These are phyloP conservation scores for Cranoglanis bouderius DNA, from an alignment of 2,113 vertebrate genomes.

Conservation along the genomic window DNA sequence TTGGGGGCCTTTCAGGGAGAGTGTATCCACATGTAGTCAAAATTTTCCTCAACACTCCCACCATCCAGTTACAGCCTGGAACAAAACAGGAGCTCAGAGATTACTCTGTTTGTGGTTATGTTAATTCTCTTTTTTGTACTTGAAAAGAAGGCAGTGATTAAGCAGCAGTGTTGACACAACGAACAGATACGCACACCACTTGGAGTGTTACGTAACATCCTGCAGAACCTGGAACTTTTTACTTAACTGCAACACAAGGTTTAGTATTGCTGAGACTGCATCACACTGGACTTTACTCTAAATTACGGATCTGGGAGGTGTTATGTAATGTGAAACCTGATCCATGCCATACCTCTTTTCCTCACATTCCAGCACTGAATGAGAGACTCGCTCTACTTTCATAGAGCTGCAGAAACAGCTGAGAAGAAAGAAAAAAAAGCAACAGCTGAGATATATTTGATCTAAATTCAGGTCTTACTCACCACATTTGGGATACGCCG, in stretches of 20 bases:
- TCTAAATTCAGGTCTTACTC: slow-evolving; percentile 42
- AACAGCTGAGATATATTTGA: not conserved
- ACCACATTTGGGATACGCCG: slow-evolving; percentile 75
- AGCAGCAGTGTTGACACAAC: no score
- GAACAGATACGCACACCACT: not conserved
- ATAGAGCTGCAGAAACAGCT: not conserved
- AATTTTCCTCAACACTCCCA: slow-evolving; percentile 55
- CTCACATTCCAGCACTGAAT: not conserved
- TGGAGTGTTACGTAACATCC: not conserved
- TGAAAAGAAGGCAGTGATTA: not conserved
- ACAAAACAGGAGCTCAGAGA: not conserved
- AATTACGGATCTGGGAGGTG: not conserved
- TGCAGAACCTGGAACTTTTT: not conserved
- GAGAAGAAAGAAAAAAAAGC: not conserved
- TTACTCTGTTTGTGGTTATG: not conserved
- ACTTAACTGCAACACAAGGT: not conserved
- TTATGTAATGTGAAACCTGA: slow-evolving; percentile 32
- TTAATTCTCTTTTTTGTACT: not conserved
- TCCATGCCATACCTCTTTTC: not conserved
- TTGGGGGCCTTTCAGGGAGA: slow-evolving; percentile 22
- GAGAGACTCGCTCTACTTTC: not conserved
- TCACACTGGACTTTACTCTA: not conserved
- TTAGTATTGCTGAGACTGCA: not conserved
- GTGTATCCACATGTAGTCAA: slow-evolving; percentile 38
- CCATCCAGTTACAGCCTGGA: slow-evolving; percentile 64